A percentile compares a stretch with the other conserved stretches of the same genome.
Evolutionary conservation across 2,113 vertebrate species (phyloP).

Genomic region (Proteles cristata): DNA sequence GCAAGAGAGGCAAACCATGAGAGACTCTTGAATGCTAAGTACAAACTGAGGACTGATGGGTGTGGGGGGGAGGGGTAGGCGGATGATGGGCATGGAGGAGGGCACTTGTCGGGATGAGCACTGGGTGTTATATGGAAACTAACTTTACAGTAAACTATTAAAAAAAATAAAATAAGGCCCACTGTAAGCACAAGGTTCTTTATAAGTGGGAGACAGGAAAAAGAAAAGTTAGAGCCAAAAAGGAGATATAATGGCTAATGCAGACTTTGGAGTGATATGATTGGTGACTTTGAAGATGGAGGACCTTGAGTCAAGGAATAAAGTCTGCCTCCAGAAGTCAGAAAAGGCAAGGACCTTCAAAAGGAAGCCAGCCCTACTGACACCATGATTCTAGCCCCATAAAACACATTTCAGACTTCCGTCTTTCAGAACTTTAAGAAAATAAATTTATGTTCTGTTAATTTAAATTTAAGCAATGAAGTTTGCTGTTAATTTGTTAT

Average conservation of each 20-base stretch:
- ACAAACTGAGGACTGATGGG: too few relatives aligned
- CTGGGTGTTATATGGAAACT: too few relatives aligned
- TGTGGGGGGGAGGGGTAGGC: too few relatives aligned
- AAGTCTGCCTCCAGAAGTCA: accelerated
- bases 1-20: too few relatives aligned
- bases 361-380: background rate
- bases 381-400: background rate
- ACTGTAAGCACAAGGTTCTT: background rate
- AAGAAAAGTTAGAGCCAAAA: background rate
- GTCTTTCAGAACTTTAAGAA: background rate
- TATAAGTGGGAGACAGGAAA: background rate
- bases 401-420: background rate
- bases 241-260: background rate
- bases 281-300: background rate
- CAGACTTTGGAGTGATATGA: background rate
- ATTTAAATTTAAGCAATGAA: background rate
- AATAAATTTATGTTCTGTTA: background rate
- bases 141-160: too few relatives aligned
- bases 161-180: background rate
- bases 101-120: too few relatives aligned
- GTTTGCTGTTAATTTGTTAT: background rate
- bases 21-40: too few relatives aligned
- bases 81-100: too few relatives aligned
- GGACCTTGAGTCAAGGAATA: background rate
- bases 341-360: background rate